Percentiles rank a stretch among this genome's conserved stretches.
phyloP scores from a whole-genome alignment of 2,888 invertebrate species.

The Hanleya hanleyi region DNA sequence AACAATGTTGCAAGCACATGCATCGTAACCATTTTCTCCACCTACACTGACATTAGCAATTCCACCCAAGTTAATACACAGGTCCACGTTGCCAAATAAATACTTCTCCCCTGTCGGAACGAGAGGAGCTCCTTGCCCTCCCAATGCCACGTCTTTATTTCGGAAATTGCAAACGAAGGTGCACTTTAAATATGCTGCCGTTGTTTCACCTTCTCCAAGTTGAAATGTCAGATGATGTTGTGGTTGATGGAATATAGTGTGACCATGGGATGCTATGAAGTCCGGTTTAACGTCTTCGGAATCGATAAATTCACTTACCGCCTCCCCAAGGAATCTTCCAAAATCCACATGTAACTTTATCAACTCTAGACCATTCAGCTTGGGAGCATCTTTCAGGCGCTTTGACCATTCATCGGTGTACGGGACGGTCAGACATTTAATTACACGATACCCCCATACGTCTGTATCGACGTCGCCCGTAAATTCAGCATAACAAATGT shows the following conservation, averaged over 20 bases:
- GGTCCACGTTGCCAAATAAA: constrained; percentile 56
- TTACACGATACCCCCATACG: constrained; percentile 61
- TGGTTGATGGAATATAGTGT: constrained; percentile 68
- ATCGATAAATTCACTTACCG: constrained; percentile 47
- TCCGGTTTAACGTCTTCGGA: constrained; percentile 39
- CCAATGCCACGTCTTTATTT: constrained; percentile 64
- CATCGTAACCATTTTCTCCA: constrained; percentile 53
- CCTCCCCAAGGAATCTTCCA: constrained; percentile 59
- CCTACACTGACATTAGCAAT: constrained; percentile 62
- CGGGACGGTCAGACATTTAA: constrained; percentile 50
- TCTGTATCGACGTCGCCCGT: constrained; percentile 58
- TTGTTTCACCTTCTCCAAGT: constrained; percentile 66
- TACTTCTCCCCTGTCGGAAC: constrained; percentile 64
- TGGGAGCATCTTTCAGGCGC: constrained; percentile 46
- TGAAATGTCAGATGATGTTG: constrained; percentile 62
- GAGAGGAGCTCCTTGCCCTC: constrained; percentile 69
- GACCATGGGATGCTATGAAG: constrained; percentile 65
- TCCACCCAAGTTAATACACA: constrained; percentile 68
- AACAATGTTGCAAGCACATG: constrained; percentile 66
- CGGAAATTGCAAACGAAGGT: constrained; percentile 65
- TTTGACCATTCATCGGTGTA: constrained; percentile 54
- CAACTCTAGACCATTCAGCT: constrained; percentile 53
- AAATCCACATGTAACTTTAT: constrained; percentile 62
- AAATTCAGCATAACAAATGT: constrained; percentile 65
- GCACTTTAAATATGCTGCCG: constrained; percentile 51